A percentile compares a stretch with the other conserved stretches of the same genome.
Evolutionary conservation across 2,797 vertebrate genomes (phyloP).

Genomic region (Anabas testudineus): DNA sequence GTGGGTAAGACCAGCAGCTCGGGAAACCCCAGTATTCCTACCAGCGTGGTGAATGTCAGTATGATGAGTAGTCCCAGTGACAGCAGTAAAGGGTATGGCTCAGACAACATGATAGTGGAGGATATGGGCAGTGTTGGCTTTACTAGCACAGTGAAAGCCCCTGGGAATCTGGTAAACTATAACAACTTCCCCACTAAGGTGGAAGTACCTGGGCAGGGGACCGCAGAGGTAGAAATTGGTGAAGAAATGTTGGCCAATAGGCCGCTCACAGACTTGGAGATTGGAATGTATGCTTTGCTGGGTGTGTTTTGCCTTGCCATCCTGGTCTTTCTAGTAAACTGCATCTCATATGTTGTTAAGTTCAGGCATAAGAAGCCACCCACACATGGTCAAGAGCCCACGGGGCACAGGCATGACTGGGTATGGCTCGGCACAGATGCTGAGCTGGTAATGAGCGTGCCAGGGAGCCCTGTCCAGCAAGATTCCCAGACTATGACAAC

Average conservation of each 20-base stretch:
- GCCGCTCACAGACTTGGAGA: constrained; percentile 93
- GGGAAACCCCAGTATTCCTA: constrained; percentile 62
- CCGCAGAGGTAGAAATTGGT: constrained; percentile 64
- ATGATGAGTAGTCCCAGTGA: constrained; percentile 68
- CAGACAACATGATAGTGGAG: constrained; percentile 71
- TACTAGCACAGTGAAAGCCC: constrained; percentile 79
- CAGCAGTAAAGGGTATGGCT: constrained; percentile 61
- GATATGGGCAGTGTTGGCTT: constrained; percentile 68
- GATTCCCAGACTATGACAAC: constrained; percentile 85
- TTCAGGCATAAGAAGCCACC: constrained; percentile 90
- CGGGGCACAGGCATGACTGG: constrained; percentile 94
- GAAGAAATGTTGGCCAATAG: constrained; percentile 78
- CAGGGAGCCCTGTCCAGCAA: constrained; percentile 85
- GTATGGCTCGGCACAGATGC: constrained; percentile 92
- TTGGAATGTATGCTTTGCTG: constrained; percentile 95
- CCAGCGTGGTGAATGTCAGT: constrained; percentile 64
- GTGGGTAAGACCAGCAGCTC: constrained; percentile 65
- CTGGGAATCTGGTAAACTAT: constrained; percentile 85
- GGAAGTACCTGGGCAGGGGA: constrained; percentile 75
- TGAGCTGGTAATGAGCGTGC: constrained; percentile 89
- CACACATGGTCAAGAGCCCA: constrained; percentile 87
- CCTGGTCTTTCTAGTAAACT: constrained; percentile 94
- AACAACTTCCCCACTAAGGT: constrained; percentile 88
- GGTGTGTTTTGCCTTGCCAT: constrained; percentile 96
- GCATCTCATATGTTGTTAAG: constrained; percentile 89